A percentile compares a stretch with the other conserved stretches of the same genome.
phyloP scores from a whole-genome alignment of 2,888 invertebrate genomes.

The Glomeris marginata region DNA sequence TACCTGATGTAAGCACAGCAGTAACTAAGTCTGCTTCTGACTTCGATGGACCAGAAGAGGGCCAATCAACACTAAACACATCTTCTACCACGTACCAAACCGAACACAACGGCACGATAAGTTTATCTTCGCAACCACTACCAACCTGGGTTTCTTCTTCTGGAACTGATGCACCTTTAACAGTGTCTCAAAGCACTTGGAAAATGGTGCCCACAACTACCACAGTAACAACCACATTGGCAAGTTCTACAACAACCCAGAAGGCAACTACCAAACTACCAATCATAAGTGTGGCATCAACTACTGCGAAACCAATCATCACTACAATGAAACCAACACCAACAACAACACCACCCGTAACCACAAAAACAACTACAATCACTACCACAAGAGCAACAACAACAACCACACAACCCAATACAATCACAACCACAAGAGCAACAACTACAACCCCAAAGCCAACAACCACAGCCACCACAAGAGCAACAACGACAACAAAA shows the following conservation, averaged over 20 bases:
- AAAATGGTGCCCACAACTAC: background rate
- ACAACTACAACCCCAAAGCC: constrained; percentile 2
- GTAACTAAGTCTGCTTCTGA: too few species aligned
- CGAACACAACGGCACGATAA: background rate
- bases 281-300: background rate
- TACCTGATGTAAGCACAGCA: background rate
- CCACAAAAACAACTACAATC: background rate
- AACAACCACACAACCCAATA: background rate
- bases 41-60: too few species aligned
- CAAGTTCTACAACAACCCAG: background rate
- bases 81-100: background rate
- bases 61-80: background rate
- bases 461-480: background rate
- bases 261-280: background rate
- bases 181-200: background rate
- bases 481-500: constrained; percentile 5
- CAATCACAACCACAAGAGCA: constrained; percentile 1
- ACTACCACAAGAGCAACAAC: background rate
- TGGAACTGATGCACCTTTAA: background rate
- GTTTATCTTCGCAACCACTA: background rate
- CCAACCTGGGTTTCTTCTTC: background rate
- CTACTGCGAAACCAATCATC: background rate
- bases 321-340: background rate
- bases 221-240: background rate
- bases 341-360: constrained; percentile 5